Base-by-base conservation (phyloP, 2,888 invertebrate species). In the Ophonus ardosiacus region DNA sequence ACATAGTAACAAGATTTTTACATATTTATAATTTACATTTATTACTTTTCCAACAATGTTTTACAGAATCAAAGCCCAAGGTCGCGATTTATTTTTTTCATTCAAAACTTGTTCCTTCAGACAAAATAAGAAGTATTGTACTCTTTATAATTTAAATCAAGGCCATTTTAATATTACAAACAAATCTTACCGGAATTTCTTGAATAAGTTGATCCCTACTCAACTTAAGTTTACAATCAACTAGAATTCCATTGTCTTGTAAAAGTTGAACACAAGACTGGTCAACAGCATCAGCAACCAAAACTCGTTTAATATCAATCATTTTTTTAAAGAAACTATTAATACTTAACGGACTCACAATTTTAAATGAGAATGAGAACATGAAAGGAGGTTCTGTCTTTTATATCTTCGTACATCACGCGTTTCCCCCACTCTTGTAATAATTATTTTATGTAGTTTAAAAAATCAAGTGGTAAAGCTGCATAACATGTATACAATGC, bases 201-300 rank as follows among this genome's bases (percentile, higher is more conserved):
- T 94, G 92, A 21, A 98, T 92, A 0, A 98, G 93, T 89, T 98
- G 95, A 4, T 96, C 96, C 89, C 95, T 95, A 0, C 95, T 91
- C 88, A 98, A 92, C 89, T 97, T 97, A 31, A 96, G 94, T 89
- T 96, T 97, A 87, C 94, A 95, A 71, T 95, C 95, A 85, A 98
- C 97, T 85, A 94, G 92, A 87, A 99, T 96, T 21, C 96, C 96
- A 90, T 97, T 94, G 57, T 94, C 92, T 87, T 94, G 92, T 24
- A 99, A 93, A 63, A 98, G 94, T 87, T 97, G 94, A 0, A 96
- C 95, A 91, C 99, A 99, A 87, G 96, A 94, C 18, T 94, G 92
- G 89, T 98, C 98, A 1, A 99, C 97, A 40, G 98, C 97, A 91
- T 99, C 99, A 88, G 98, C 97, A 87, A 99, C 96, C 85, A 99